Evolutionary conservation across 2,797 vertebrate species (phyloP).

Genomic region (Enteromius thamalakanensis): DNA sequence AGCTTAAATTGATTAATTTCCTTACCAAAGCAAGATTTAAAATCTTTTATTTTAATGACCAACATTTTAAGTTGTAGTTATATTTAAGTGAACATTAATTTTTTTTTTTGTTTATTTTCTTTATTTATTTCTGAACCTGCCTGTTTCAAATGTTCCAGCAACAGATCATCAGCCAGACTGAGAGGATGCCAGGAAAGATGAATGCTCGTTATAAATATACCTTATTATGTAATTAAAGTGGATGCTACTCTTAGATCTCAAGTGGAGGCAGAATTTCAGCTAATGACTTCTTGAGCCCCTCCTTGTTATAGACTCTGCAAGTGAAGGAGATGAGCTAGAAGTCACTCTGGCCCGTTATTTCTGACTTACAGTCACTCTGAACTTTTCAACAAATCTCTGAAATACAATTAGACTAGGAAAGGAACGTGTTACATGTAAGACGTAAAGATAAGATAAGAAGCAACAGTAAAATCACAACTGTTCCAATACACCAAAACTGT

Average conservation of each 20-base stretch:
- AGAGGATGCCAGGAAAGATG: slow-evolving; percentile 10
- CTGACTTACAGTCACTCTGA: background rate
- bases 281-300: slow-evolving; percentile 9
- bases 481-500: background rate
- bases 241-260: slow-evolving; percentile 20
- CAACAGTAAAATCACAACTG: background rate
- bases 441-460: background rate
- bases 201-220: background rate
- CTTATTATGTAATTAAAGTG: slow-evolving; percentile 17
- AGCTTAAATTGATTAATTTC: background rate
- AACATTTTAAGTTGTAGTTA: background rate
- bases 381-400: background rate
- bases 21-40: background rate
- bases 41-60: background rate
- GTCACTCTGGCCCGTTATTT: background rate
- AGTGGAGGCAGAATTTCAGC: slow-evolving; percentile 19
- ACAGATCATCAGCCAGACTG: background rate
- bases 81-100: background rate
- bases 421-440: background rate
- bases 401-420: background rate
- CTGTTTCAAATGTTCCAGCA: background rate
- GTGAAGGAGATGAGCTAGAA: background rate
- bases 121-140: background rate
- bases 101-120: background rate
- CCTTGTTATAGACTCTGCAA: background rate